Evolutionary conservation across 2,888 invertebrate genomes (phyloP).

Genomic region (Drosophila imparisetae): DNA sequence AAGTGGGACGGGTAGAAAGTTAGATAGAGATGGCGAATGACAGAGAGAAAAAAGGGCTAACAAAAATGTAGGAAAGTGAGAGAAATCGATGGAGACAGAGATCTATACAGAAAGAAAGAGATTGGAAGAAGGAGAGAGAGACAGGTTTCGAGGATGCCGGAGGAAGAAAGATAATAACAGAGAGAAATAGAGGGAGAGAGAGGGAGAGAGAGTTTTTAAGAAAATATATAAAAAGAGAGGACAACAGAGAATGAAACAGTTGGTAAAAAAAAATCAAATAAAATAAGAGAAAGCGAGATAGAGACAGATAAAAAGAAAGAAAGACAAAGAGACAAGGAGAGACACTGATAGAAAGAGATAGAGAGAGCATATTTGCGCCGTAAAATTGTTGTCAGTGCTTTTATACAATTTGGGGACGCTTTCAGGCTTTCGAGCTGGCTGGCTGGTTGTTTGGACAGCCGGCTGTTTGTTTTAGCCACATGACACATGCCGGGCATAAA

Average conservation of each 20-base stretch:
- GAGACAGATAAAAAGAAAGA: background rate
- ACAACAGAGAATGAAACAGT: background rate
- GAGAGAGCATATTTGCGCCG: constrained; percentile 52
- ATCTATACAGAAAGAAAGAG: background rate
- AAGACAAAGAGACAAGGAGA: background rate
- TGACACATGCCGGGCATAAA: constrained; percentile 77
- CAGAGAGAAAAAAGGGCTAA: background rate
- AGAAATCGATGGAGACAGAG: background rate
- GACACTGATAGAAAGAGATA: background rate
- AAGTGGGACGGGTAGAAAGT: background rate
- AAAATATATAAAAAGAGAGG: background rate
- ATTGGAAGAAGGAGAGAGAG: background rate
- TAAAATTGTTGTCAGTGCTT: constrained; percentile 64
- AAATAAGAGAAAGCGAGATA: background rate
- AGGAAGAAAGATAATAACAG: background rate
- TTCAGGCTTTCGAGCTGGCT: constrained; percentile 16
- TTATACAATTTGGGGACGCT: constrained; percentile 65
- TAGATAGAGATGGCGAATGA: background rate
- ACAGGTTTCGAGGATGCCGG: constrained; percentile 1
- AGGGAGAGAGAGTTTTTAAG: background rate
- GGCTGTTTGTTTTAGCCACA: constrained; percentile 72
- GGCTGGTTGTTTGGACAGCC: constrained; percentile 14
- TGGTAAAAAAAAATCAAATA: background rate
- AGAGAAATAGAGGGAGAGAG: background rate
- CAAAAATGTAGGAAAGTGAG: background rate